phyloP scores from a whole-genome alignment of 2,888 invertebrate species.

The Heteromyza rotundicornis region DNA sequence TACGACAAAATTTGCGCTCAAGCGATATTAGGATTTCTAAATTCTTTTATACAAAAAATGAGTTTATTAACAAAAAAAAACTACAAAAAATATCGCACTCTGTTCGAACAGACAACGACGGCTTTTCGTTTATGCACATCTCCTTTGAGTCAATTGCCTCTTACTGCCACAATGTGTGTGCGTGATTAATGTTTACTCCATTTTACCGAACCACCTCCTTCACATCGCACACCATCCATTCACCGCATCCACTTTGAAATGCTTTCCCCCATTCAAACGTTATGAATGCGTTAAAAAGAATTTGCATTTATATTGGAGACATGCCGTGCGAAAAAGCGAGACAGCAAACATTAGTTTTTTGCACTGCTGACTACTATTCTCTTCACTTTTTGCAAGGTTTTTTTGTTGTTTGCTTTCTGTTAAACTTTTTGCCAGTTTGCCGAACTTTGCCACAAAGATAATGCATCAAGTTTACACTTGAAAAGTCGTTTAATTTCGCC shows the following conservation, averaged over 20 bases:
- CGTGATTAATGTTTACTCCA: not conserved
- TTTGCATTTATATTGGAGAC: slow-evolving; percentile 3
- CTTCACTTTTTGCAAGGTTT: too few relatives aligned
- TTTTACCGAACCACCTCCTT: not conserved
- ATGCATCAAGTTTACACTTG: slow-evolving; percentile 3
- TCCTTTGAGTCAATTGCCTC: not conserved
- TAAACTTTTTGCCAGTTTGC: not conserved
- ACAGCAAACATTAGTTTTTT: slow-evolving; percentile 2
- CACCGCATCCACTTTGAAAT: not conserved
- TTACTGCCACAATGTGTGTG: not conserved
- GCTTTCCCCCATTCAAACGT: not conserved
- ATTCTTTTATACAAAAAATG: too few relatives aligned
- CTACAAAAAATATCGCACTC: too few relatives aligned
- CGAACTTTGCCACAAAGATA: slow-evolving; percentile 3
- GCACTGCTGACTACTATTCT: not conserved
- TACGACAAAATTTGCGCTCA: too few relatives aligned
- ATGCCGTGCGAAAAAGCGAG: not conserved
- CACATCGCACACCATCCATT: not conserved
- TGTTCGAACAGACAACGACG: too few relatives aligned
- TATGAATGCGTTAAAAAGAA: slow-evolving; percentile 1
- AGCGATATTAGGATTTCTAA: too few relatives aligned
- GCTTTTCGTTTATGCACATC: too few relatives aligned
- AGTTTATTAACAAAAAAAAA: too few relatives aligned
- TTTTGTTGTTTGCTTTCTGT: not conserved
- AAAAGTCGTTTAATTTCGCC: not conserved